Base-by-base conservation (phyloP, 2,888 invertebrate genomes). In the Stenolophus ochropezus region DNA sequence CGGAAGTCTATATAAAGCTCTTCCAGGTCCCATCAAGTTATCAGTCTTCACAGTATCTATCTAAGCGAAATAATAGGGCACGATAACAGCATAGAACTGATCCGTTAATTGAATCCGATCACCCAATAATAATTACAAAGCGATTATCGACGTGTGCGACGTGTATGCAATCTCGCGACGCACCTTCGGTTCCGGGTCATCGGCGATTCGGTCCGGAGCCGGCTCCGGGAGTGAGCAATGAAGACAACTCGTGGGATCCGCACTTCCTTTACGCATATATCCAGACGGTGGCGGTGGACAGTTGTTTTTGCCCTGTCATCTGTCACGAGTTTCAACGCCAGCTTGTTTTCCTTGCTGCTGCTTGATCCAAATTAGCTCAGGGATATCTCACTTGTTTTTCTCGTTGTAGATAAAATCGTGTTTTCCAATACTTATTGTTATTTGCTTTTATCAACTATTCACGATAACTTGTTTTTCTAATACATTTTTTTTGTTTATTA, bases 291-390 rank as follows among this genome's bases (percentile, higher is more conserved):
- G 56, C 56, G 18, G 18, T 42, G 47, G 18, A 4, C 74, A 18
- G 75, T 53, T 75, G 75, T 75, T 75, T 74, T 53, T 75, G 27
- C 27, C 75, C 75, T 56, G 75, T 75, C 75, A 75, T 53, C 53
- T 75, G 76, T 58, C 76, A 76, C 56, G 27, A n/a, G 58, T 76
- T 76, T 53, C 76, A 58, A 3, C 33, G 20, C 56, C 58, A n/a
- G n/a, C n/a, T n/a, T n/a, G n/a, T n/a, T n/a, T n/a, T n/a, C n/a
- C n/a, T n/a, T n/a, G n/a, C n/a, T n/a, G n/a, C n/a, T n/a, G n/a
- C n/a, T n/a, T n/a, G n/a, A n/a, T n/a, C n/a, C n/a, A n/a, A n/a
- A n/a, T n/a, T n/a, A n/a, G n/a, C n/a, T n/a, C n/a, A n/a, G n/a
- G n/a, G n/a, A n/a, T n/a, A n/a, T n/a, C n/a, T n/a, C n/a, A n/a